phyloP scores from a whole-genome alignment of 1,140 invertebrate species.

The Drosophila funebris region DNA sequence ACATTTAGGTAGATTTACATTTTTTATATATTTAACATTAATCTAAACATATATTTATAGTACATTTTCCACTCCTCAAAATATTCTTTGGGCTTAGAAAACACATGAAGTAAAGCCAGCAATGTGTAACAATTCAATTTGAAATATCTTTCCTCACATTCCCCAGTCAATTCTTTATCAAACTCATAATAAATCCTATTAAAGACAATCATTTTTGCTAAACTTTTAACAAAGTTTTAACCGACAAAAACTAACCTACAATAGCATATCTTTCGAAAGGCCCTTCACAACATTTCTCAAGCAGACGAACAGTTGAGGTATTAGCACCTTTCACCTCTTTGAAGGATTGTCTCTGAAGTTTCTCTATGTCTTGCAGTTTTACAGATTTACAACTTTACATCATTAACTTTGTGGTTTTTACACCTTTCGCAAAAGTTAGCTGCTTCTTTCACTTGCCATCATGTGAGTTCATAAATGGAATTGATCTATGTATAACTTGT shows the following conservation, averaged over 20 bases:
- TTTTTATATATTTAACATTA: too few species aligned
- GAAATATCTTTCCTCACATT: not conserved
- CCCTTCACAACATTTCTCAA: slow-evolving; percentile 1
- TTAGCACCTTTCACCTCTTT: slow-evolving; percentile 40
- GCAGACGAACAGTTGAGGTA: not conserved
- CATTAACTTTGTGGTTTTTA: slow-evolving; percentile 1
- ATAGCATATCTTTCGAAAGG: not conserved
- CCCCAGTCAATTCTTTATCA: not conserved
- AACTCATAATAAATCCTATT: not conserved
- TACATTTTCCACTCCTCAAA: too few species aligned
- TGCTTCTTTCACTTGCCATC: slow-evolving; percentile 7
- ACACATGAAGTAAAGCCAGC: not conserved
- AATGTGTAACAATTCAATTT: not conserved
- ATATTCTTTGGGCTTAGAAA: too few species aligned
- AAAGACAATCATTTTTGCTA: not conserved
- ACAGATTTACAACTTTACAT: slow-evolving; percentile 11
- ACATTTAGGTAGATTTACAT: too few species aligned
- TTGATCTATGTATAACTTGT: slow-evolving; percentile 6
- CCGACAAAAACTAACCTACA: not conserved
- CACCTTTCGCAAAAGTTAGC: slow-evolving; percentile 22
- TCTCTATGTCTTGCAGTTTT: slow-evolving; percentile 14
- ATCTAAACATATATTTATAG: too few species aligned
- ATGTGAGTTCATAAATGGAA: not conserved
- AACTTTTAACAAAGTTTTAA: not conserved
- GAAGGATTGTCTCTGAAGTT: slow-evolving; percentile 12